Base-by-base conservation (phyloP, 2,113 vertebrate species). In the Brachirus orientalis region DNA sequence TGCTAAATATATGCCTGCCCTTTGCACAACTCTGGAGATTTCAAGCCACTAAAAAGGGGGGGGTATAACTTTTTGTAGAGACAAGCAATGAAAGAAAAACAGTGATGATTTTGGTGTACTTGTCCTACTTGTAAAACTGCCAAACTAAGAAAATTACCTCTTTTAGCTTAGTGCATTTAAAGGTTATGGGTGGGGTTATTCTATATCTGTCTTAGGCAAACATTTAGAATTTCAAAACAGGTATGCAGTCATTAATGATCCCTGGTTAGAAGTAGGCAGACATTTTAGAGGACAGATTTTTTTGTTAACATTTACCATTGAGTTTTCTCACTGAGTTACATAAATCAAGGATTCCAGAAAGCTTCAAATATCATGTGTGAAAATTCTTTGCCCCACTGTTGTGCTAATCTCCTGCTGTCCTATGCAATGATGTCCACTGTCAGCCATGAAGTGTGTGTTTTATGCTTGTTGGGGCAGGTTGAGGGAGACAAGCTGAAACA, bases 381-480 rank as follows among this genome's bases (percentile, higher is more conserved):
- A 37, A 38, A 41, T 22, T 16, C 8, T 53, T 17, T 7, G 2
- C 10, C 35, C 1, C 16, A 16, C 2, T 19, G 0, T 16, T 14
- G 14, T 3, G 37, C n/a, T 64, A n/a, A 2, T 28, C 45, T 58
- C 2, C 18, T 54, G 51, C 37, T 14, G 10, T 57, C 35, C 11
- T 10, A n/a, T 47, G 46, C 0, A 1, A 11, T 33, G 1, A 38
- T 57, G 62, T 64, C 46, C 12, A 20, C 46, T 10, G 8, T 41
- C 55, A 69, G 70, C 37, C 3, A 7, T 51, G 19, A 10, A 22
- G 6, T 33, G 43, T 33, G 38, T 33, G 1, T 18, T 51, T 2
- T 3, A 8, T 28, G 64, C 89, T 16, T 88, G 89, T 84, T 18
- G 5, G 50, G 81, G 64, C 90, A 85, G 73, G 90, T 68, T 35